Conservation (phyloP, 1,140 invertebrate genomes). For the Saccostrea glomerata region DNA sequence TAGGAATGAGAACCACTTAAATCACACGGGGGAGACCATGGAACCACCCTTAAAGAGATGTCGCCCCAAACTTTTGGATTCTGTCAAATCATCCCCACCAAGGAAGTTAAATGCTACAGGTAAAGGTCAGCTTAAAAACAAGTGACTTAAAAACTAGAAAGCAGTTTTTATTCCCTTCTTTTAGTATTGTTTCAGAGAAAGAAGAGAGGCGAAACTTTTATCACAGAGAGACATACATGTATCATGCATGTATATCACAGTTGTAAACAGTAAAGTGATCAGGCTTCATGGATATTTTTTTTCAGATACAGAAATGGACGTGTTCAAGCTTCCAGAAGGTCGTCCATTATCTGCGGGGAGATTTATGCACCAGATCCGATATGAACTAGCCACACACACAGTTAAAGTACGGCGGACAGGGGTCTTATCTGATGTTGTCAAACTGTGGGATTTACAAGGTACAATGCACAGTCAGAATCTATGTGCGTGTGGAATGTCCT, state of each 20-base stretch:
- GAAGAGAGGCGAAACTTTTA: too few species aligned
- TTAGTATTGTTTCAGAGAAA: too few species aligned
- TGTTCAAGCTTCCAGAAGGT: constrained; percentile 73
- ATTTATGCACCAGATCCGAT: constrained; percentile 64
- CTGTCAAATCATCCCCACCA: constrained; percentile 53
- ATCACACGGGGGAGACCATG: constrained; percentile 47
- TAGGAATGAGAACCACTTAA: neutral
- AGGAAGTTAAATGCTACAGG: constrained; percentile 61
- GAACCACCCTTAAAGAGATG: constrained; percentile 63
- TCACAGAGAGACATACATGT: too few species aligned
- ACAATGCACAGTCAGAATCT: neutral
- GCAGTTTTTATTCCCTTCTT: too few species aligned
- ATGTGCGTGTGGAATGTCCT: neutral
- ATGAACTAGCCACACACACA: constrained; percentile 81
- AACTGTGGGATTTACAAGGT: constrained; percentile 80
- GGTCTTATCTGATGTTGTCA: constrained; percentile 80
- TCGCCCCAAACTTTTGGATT: constrained; percentile 63
- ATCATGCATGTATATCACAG: too few species aligned
- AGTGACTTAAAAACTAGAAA: too few species aligned
- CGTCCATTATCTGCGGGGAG: constrained; percentile 57
- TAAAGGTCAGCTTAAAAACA: constrained; percentile 2
- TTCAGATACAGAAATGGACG: constrained; percentile 47
- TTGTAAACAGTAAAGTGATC: too few species aligned
- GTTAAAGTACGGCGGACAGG: constrained; percentile 81
- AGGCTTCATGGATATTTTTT: neutral